These are phyloP conservation scores for Leptopilina drosophilae DNA, from an alignment of 2,888 invertebrate species.

Conservation along the genomic window DNA sequence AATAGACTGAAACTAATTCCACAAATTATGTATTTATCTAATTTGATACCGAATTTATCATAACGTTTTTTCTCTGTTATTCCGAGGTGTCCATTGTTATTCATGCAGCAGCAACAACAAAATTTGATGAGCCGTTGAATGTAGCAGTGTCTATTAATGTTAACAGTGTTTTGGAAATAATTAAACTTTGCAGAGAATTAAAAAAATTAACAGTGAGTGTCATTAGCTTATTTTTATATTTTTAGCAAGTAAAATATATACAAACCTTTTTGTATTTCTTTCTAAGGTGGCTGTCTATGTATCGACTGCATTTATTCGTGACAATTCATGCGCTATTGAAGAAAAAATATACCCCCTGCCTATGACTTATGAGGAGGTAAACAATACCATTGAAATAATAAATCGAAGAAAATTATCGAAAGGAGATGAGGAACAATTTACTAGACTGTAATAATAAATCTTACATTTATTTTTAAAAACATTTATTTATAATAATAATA, in stretches of 20 bases:
- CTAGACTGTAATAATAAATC: neutral
- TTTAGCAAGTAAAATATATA: neutral
- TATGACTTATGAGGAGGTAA: constrained; percentile 7
- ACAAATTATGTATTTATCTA: too few relatives aligned
- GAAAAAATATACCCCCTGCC: neutral
- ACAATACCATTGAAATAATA: neutral
- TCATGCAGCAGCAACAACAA: neutral
- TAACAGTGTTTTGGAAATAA: constrained; percentile 6
- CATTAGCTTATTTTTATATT: neutral
- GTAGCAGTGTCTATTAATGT: neutral
- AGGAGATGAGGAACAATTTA: neutral
- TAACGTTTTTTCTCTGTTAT: too few relatives aligned
- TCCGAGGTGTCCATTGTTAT: neutral
- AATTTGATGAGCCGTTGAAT: constrained; percentile 5
- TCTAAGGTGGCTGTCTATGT: neutral
- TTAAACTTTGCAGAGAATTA: constrained; percentile 2
- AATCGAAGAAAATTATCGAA: neutral
- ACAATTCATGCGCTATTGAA: neutral
- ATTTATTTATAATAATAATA: too few relatives aligned
- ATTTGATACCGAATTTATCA: too few relatives aligned
- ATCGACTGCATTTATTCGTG: constrained; percentile 11
- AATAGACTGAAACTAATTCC: too few relatives aligned
- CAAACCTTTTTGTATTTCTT: neutral
- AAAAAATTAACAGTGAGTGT: constrained; percentile 1
- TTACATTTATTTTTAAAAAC: too few relatives aligned